Base-by-base conservation (phyloP, 1,140 invertebrate genomes). In the Lepidurus arcticus region DNA sequence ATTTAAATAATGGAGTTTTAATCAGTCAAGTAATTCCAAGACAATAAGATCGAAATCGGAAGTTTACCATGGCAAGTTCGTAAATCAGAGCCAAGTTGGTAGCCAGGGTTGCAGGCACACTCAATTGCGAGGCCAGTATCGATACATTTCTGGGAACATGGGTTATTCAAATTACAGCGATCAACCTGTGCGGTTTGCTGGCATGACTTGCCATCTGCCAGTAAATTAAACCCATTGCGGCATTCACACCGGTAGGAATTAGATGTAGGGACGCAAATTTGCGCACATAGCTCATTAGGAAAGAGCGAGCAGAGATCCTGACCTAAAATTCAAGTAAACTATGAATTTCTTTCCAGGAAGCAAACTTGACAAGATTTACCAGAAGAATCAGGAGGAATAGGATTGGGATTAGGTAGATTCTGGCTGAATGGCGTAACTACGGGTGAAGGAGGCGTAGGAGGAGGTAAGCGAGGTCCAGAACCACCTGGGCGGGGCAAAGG, bases 231-330 rank as follows among this genome's bases (percentile, higher is more conserved):
- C 7, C 93, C 93, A 80, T 89, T 84, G 26, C 89, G 86, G 84
- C 93, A 95, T 45, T 88, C 86, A 83, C 93, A 95, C 77, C 85
- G 87, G 83, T 90, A 95, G 0, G 92, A 92, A 6, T 87, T 88
- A 7, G 87, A 88, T 0, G 88, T 86, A 0, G 91, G 88, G 9
- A 92, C 86, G 81, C 92, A 93, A 81, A 90, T 89, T 80, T 93
- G 91, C 0, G 91, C 90, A 82, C 92, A 93, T 9, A 93, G 83
- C 80, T 91, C 87, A 9, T 89, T 90, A 75, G 86, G 87, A 82
- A 89, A 86, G 76, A 90, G 84, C n/a, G 88, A 84, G 81, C 91
- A 92, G 65, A 92, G 85, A 81, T 90, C 88, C 81, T 89, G 88
- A 44, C 82, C 86, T 87, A 81, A 24, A 45, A 82, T 65, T 81